Conservation (phyloP, 2,113 vertebrate genomes). For the Phylloscopus trochilus region DNA sequence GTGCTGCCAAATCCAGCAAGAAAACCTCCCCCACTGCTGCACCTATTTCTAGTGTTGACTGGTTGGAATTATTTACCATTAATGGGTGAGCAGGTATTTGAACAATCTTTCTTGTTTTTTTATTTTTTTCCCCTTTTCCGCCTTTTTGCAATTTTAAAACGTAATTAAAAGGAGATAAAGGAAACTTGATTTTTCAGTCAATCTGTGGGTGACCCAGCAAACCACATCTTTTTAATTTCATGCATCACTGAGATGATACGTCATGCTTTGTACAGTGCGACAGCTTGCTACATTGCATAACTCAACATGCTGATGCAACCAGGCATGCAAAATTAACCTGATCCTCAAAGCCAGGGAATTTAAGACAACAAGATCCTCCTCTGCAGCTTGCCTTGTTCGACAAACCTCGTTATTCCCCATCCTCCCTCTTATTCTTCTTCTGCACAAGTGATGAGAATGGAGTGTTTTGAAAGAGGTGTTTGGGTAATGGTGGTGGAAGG, state of each 20-base stretch:
- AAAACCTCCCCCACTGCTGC: background rate
- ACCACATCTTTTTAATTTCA: constrained; percentile 81
- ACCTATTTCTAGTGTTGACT: background rate
- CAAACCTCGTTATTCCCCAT: background rate
- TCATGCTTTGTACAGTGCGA: constrained; percentile 66
- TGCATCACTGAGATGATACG: constrained; percentile 68
- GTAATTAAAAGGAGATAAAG: constrained; percentile 71
- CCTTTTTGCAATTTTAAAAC: constrained; percentile 21
- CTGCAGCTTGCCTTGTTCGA: constrained; percentile 1
- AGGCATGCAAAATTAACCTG: constrained; percentile 67
- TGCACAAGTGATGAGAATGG: background rate
- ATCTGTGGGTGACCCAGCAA: constrained; percentile 76
- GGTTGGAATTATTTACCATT: background rate
- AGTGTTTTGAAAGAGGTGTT: background rate
- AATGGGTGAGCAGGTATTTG: background rate
- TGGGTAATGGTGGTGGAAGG: background rate
- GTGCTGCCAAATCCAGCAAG: background rate
- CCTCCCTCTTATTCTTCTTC: background rate
- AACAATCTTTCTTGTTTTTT: background rate
- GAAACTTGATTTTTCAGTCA: constrained; percentile 66
- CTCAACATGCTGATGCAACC: constrained; percentile 65
- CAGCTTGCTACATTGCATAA: constrained; percentile 77
- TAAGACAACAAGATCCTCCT: constrained; percentile 27
- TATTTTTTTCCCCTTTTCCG: background rate
- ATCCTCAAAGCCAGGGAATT: constrained; percentile 20